A percentile compares a stretch with the other conserved stretches of the same genome.
These are phyloP conservation scores for Gulo gulo DNA, from an alignment of 2,113 vertebrate genomes.

Conservation along the genomic window DNA sequence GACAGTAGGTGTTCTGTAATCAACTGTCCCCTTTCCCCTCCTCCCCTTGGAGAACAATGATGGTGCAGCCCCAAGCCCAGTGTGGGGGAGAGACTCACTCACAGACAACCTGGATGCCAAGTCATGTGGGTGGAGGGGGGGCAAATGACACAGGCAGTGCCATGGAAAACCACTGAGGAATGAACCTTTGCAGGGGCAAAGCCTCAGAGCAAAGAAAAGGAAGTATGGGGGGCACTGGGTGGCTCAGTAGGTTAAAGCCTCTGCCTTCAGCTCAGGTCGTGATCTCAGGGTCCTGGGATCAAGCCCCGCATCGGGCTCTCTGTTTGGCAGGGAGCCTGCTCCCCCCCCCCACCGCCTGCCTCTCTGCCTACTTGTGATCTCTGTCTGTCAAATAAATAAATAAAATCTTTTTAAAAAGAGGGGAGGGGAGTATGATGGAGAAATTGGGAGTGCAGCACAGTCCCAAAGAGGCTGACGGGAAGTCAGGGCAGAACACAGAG, in stretches of 20 bases:
- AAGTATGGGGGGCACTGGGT: not conserved
- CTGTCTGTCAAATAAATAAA: too few relatives aligned
- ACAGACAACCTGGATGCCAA: not conserved
- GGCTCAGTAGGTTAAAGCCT: too few relatives aligned
- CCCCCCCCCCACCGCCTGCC: too few relatives aligned
- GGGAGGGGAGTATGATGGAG: accelerated
- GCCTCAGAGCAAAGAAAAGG: not conserved
- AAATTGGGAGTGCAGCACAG: not conserved
- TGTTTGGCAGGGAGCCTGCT: too few relatives aligned
- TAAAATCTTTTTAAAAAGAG: too few relatives aligned
- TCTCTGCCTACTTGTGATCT: too few relatives aligned
- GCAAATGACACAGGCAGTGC: not conserved
- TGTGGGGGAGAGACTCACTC: accelerated
- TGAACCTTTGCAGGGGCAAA: not conserved
- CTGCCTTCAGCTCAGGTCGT: too few relatives aligned
- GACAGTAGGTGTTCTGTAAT: accelerated
- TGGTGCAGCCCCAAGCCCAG: not conserved
- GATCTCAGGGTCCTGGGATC: too few relatives aligned
- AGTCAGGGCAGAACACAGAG: not conserved
- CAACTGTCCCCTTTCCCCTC: not conserved
- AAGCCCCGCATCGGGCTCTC: too few relatives aligned
- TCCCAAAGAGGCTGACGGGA: not conserved
- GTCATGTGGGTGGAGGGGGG: not conserved
- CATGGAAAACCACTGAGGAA: not conserved
- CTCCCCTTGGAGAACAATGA: accelerated